Base-by-base conservation (phyloP, 1,140 invertebrate species). In the Drosophila saltans region DNA sequence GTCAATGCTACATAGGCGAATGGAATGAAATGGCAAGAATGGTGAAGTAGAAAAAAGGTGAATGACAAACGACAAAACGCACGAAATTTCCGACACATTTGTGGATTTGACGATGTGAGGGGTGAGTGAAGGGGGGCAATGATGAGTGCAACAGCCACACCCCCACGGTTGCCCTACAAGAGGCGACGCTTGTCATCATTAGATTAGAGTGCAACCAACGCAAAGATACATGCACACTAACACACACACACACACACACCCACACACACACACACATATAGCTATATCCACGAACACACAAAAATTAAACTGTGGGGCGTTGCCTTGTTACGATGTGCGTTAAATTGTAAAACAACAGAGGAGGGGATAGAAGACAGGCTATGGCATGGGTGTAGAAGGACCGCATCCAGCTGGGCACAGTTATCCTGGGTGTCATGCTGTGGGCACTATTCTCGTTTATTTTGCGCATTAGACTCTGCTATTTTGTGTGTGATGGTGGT, bases 381-480 rank as follows among this genome's bases (percentile, higher is more conserved):
- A 24, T 36, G 28, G 26, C 24, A 16, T 26, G 56, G 30, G 40
- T 33, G 24, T 28, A 43, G 56, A 43, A 61, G 43, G 66, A 80
- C 70, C 72, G 69, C 69, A 61, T 71, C 78, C 76, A 83, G 66
- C 77, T 84, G 75, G 72, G 70, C 40, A 60, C 78, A 76, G 75
- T 78, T 69, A 56, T 74, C 67, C 81, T 61, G 70, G 61, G 70
- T 78, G 84, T 81, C 84, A 89, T 72, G 71, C 84, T 89, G 84
- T 81, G 80, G 84, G 78, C 80, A 75, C 78, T 67, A 43, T 59
- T 75, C 71, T 88, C 84, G 84, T 89, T 89, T 89, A 89, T 89
- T 89, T 89, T 89, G 84, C 84, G 84, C 84, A 89, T 89, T 89
- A 89, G 84, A 81, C 80, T 81, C 80, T 80, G 84, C 80, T 83